Base-by-base conservation (phyloP, 2,113 vertebrate species). In the Hippotragus niger region DNA sequence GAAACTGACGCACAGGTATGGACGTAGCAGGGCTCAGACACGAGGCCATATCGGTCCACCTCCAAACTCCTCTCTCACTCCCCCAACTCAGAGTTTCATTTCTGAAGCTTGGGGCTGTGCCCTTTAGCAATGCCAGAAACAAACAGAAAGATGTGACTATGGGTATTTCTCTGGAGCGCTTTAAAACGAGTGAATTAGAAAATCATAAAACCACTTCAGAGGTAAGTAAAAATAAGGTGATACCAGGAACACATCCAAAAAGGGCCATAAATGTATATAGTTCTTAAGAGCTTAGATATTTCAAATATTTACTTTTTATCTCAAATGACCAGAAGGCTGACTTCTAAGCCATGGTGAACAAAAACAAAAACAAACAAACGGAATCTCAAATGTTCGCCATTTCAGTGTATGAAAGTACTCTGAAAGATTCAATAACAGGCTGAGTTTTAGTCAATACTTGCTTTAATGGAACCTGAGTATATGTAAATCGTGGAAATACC, bases 401-500 rank as follows among this genome's bases (percentile, higher is more conserved):
- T 97, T 97, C 40, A 53, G 12, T 9, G 8, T 21, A 29, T 40
- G 90, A 95, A 90, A 84, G 88, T 10, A 14, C 45, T 31, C 43
- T 3, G 9, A 27, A 0, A n/a, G 71, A 64, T 82, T 14, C 58
- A 31, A 25, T 55, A 94, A 0, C 2, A 1, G 57, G 33, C 43
- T 90, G 71, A 21, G 40, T 53, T 88, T 78, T 23, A 60, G 93
- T 95, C 93, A 85, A 80, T 76, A 84, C 27, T 80, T 45, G 76
- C 86, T 96, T 96, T 92, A 97, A 90, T 89, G 92, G 92, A 88
- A 95, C 55, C 82, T 55, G 57, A 85, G 83, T 31, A 58, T 57
- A 50, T 25, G 78, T 19, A 82, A 89, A 40, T 90, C 29, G 21
- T 16, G 23, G 58, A 87, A 80, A 58, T 47, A 52, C 78, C 60